These are phyloP conservation scores for Caenorhabditis elegans DNA, from an alignment of 1,140 invertebrate genomes.

Conservation along the genomic window WBcel235 BX284603.4:4162001-4162500, in stretches of 20 bases:
- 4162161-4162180: conserved; percentile 36
- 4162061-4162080: conserved; percentile 43
- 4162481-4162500: too few species aligned
- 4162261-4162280: background rate
- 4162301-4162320: background rate
- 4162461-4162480: too few species aligned
- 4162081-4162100: conserved; percentile 28
- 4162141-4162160: background rate
- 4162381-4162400: background rate
- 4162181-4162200: conserved; percentile 51
- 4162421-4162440: background rate
- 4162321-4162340: background rate
- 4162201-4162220: conserved; percentile 41
- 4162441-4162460: too few species aligned
- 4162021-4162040: too few species aligned
- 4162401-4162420: background rate
- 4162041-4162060: background rate
- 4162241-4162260: conserved; percentile 20
- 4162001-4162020: too few species aligned
- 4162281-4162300: background rate
- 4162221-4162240: conserved; percentile 53
- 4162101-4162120: conserved; percentile 40
- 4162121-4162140: background rate
- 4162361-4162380: background rate
- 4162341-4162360: background rate